These are phyloP conservation scores for Ifrita kowaldi DNA, from an alignment of 2,113 vertebrate genomes.

Conservation along the genomic window DNA sequence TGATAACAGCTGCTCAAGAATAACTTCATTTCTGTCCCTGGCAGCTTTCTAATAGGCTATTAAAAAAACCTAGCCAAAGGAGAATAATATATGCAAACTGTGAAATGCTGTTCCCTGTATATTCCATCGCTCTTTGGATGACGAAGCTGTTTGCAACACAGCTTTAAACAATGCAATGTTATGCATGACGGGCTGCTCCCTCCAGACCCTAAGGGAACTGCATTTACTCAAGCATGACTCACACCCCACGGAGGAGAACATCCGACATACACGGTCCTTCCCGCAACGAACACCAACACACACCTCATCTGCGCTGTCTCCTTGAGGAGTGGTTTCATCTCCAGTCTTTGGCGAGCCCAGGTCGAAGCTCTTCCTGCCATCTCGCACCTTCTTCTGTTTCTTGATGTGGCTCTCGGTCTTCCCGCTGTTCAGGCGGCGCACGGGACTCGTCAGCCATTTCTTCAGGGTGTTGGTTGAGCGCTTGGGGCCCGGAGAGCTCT, in stretches of 20 bases:
- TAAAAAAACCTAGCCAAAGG: neutral
- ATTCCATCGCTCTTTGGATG: neutral
- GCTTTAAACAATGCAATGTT: neutral
- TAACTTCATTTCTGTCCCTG: neutral
- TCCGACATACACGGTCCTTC: fast-evolving
- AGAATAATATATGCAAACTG: neutral
- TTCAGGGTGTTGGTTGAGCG: conserved; percentile 95
- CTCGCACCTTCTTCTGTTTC: conserved; percentile 90
- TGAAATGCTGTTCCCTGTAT: neutral
- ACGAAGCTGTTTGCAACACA: neutral
- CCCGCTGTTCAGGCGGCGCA: conserved; percentile 91
- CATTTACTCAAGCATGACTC: neutral
- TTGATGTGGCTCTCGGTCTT: conserved; percentile 91
- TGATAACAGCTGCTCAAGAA: neutral
- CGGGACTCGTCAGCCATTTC: conserved; percentile 95
- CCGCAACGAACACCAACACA: neutral
- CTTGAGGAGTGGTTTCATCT: conserved; percentile 83
- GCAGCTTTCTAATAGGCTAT: neutral
- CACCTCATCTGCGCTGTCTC: conserved; percentile 90
- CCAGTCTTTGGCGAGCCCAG: conserved; percentile 82
- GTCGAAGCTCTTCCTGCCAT: conserved; percentile 87
- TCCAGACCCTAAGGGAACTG: neutral
- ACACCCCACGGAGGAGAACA: neutral
- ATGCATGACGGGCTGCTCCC: fast-evolving
- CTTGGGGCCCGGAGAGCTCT: conserved; percentile 91